Percentiles rank a stretch among this genome's conserved stretches.
Conservation (phyloP, 2,888 invertebrate genomes). For the Ectemnius cavifrons region DNA sequence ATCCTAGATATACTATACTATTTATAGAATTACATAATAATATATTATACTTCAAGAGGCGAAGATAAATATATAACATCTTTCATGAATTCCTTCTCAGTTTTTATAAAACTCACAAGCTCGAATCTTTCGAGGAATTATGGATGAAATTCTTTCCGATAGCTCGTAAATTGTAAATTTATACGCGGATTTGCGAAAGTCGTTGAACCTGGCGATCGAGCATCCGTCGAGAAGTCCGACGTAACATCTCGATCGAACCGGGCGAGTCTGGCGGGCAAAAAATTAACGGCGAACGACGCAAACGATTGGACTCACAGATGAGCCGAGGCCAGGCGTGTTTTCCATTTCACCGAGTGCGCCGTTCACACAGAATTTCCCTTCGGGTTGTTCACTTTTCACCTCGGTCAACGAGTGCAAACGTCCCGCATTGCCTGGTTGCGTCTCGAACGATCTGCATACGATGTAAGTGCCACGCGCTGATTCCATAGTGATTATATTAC, state of each 20-base stretch:
- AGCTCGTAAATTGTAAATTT: no score
- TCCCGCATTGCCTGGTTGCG: conserved; percentile 37
- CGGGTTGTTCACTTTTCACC: conserved; percentile 65
- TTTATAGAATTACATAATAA: no score
- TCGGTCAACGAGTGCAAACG: conserved; percentile 54
- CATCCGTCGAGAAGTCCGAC: conserved; percentile 2
- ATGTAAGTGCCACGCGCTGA: conserved; percentile 31
- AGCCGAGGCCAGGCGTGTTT: conserved; percentile 45
- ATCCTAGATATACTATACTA: no score
- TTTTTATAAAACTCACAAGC: no score
- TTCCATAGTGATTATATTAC: conserved; percentile 43
- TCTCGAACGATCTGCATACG: conserved; percentile 18
- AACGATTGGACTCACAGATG: conserved; percentile 43
- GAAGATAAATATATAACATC: no score
- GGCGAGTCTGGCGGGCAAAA: conserved; percentile 20
- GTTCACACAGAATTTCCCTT: conserved; percentile 42
- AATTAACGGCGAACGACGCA: conserved; percentile 45
- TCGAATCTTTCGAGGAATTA: no score
- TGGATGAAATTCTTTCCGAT: no score
- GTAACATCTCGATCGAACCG: conserved; percentile 8
- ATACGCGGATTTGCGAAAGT: background rate
- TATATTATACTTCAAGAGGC: no score
- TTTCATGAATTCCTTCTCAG: no score
- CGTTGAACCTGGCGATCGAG: background rate
- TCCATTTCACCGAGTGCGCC: conserved; percentile 59